Evolutionary conservation across 2,797 vertebrate genomes (phyloP).

Genomic region (Poecilia wingei): DNA sequence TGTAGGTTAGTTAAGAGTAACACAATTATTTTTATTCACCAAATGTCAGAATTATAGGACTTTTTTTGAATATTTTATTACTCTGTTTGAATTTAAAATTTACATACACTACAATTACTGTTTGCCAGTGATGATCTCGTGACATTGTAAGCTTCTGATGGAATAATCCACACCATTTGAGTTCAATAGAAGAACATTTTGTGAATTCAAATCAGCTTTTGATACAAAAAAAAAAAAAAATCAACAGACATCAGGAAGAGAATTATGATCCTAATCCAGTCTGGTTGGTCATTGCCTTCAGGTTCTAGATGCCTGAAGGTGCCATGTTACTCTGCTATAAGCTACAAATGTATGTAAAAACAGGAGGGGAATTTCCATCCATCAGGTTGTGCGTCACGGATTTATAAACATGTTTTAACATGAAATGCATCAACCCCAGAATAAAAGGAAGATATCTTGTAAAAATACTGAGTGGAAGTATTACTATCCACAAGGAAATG

Average conservation of each 20-base stretch:
- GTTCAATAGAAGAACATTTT: not conserved
- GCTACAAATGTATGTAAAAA: not conserved
- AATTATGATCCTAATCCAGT: not conserved
- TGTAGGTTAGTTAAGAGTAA: not conserved
- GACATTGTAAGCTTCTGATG: not conserved
- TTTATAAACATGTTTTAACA: not conserved
- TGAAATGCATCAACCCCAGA: not conserved
- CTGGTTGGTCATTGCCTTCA: not conserved
- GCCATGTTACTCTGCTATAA: not conserved
- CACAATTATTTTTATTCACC: not conserved
- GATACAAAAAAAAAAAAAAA: not conserved
- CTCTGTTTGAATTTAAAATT: not conserved
- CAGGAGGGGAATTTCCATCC: not conserved
- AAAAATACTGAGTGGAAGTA: not conserved
- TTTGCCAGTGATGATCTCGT: not conserved
- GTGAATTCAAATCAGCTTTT: not conserved
- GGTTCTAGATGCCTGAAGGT: not conserved
- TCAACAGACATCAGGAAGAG: not conserved
- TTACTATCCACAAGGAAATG: too few species aligned
- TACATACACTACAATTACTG: not conserved
- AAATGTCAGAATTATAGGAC: not conserved
- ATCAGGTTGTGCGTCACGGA: not conserved
- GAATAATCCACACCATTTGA: not conserved
- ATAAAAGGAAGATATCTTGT: not conserved
- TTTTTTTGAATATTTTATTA: not conserved